These are phyloP conservation scores for Laothoe populi DNA, from an alignment of 2,888 invertebrate species.

Conservation along the genomic window DNA sequence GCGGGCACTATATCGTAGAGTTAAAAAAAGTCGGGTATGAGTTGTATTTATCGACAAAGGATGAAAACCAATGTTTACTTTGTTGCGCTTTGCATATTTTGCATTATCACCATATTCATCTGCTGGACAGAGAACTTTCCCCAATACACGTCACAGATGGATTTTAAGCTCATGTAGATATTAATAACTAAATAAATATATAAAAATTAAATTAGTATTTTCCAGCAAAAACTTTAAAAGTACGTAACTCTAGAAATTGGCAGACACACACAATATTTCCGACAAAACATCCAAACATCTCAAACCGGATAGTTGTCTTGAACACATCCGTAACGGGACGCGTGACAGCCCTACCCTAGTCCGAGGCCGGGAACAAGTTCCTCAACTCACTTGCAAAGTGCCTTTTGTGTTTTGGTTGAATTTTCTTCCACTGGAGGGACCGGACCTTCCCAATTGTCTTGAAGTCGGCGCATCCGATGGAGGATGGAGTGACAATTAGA, in stretches of 20 bases:
- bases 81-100: too few relatives aligned
- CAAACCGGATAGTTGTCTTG: neutral
- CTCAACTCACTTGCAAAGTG: conserved; percentile 21
- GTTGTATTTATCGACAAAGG: neutral
- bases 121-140: too few relatives aligned
- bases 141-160: too few relatives aligned
- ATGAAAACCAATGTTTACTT: too few relatives aligned
- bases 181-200: too few relatives aligned
- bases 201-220: too few relatives aligned
- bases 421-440: neutral
- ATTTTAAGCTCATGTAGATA: too few relatives aligned
- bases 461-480: conserved; percentile 16
- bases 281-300: neutral
- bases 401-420: conserved; percentile 21
- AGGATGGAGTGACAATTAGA: conserved; percentile 20
- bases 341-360: conserved; percentile 1
- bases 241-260: neutral
- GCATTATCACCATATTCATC: too few relatives aligned
- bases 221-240: neutral
- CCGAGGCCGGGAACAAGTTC: conserved; percentile 18
- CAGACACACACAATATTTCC: neutral
- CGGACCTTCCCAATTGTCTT: neutral
- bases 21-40: neutral
- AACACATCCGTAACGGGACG: neutral
- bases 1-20: neutral